A percentile compares a stretch with the other conserved stretches of the same genome.
These are phyloP conservation scores for Nycticorax nycticorax DNA, from an alignment of 2,113 vertebrate genomes.

Conservation along the genomic window DNA sequence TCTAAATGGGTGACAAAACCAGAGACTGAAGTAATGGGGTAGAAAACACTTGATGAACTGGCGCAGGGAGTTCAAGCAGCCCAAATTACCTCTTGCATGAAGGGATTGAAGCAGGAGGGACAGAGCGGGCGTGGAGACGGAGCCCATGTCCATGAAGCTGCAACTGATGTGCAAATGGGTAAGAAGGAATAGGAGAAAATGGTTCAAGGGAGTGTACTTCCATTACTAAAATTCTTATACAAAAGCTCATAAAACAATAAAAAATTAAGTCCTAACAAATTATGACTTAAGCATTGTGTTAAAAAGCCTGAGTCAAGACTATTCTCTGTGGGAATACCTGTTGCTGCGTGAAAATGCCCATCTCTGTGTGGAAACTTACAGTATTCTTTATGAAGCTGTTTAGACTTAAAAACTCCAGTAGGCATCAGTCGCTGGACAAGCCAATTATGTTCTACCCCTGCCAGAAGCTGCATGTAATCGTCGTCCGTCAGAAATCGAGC, in stretches of 20 bases:
- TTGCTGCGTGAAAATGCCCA: background rate
- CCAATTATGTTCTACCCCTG: conserved; percentile 85
- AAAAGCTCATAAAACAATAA: background rate
- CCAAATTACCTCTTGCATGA: background rate
- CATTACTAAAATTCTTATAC: background rate
- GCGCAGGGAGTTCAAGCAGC: background rate
- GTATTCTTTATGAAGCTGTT: conserved; percentile 64
- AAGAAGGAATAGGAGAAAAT: background rate
- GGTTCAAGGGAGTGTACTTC: background rate
- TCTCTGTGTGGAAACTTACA: conserved; percentile 71
- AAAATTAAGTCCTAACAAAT: background rate
- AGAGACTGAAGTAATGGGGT: background rate
- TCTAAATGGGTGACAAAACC: background rate
- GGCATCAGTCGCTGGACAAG: conserved; percentile 78
- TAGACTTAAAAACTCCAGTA: conserved; percentile 76
- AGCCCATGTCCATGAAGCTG: background rate
- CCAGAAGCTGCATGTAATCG: conserved; percentile 83
- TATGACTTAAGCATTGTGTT: background rate
- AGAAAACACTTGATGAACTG: background rate
- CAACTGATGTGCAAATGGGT: background rate
- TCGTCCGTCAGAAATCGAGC: conserved; percentile 73
- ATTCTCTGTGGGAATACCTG: background rate
- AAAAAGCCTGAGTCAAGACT: background rate
- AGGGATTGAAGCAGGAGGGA: background rate
- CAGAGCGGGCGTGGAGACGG: background rate